Conservation (phyloP, 2,797 vertebrate genomes). For the Centropyge bicolor region DNA sequence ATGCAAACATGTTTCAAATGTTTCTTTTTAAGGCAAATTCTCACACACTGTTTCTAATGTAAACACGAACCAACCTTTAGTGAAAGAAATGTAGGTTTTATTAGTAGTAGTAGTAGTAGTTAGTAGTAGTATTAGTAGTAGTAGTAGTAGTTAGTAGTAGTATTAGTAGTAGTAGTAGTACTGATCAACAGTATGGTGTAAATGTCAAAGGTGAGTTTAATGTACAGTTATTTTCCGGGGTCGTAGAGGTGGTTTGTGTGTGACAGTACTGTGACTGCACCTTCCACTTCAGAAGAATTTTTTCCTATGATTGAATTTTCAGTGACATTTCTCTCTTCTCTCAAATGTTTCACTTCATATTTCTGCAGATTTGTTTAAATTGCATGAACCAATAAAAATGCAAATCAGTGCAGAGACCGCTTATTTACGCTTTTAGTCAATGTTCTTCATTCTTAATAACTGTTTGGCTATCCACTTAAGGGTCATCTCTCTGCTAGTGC, state of each 20-base stretch:
- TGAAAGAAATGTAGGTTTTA: slow-evolving; percentile 1
- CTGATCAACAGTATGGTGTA: background rate
- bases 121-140: too few species aligned
- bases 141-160: too few species aligned
- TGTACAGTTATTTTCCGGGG: too few species aligned
- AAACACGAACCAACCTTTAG: background rate
- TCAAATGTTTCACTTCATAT: slow-evolving; percentile 35
- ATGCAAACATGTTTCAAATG: background rate
- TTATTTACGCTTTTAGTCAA: slow-evolving; percentile 41
- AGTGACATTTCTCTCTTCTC: slow-evolving; percentile 21
- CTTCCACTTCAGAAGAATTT: slow-evolving; percentile 3
- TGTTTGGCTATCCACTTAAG: slow-evolving; percentile 21
- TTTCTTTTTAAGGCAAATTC: background rate
- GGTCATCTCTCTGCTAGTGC: slow-evolving; percentile 13
- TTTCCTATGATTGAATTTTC: slow-evolving; percentile 23
- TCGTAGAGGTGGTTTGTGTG: background rate
- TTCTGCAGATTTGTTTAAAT: slow-evolving; percentile 34
- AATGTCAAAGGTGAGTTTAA: background rate
- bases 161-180: too few species aligned
- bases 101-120: too few species aligned
- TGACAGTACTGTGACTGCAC: background rate
- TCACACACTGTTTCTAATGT: background rate
- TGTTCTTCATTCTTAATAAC: slow-evolving; percentile 39
- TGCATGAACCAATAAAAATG: slow-evolving; percentile 53
- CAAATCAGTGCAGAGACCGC: slow-evolving; percentile 15